Evolutionary conservation across 2,888 invertebrate genomes (phyloP), one percentile per base, ranked within the genome.

Genomic region (Melanophora roralis): DNA sequence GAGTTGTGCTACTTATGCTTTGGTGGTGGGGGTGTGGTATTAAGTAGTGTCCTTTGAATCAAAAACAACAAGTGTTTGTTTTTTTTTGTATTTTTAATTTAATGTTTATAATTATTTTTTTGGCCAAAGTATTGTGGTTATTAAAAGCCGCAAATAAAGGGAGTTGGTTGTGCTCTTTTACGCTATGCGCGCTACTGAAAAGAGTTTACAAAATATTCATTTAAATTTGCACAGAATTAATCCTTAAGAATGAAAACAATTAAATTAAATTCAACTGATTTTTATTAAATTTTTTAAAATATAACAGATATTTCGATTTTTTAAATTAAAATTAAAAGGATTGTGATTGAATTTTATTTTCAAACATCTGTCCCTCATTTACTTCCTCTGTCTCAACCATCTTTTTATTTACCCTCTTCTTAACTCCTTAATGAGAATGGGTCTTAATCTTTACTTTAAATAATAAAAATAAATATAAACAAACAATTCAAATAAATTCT

Each of bases 1-100:
- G 7, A 45, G 49, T 14, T 57, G 45, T 16, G 45, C 12, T 49
- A 32, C 27, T 32, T 23, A 3, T 45, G 43, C 21, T 27, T 27
- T 27, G 27, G 27, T 27, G 27, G 27, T 11, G n/a, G 14, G 14
- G 19, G 45, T 38, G 57, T 51, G 59, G 40, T 47, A 7, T 12
- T 36, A 14, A 49, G 23, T 12, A 23, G 32, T 53, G 27, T n/a
- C 27, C 53, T 32, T 71, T 57, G 8, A 53, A 53, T 8, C n/a
- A 43, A 71, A 51, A 72, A 45, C 8, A 53, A 23, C 53, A 64
- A 62, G 49, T 60, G 60, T 32, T 71, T 65, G 40, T 59, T 27
- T 53, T 23, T 27, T 23, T 38, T 27, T 21, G 6, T 36, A 16
- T 43, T 51, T 51, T 71, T 53, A 32, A 43, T 45, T 53, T 60